Evolutionary conservation across 2,113 vertebrate genomes (phyloP).

Genomic region (Merops nubicus): DNA sequence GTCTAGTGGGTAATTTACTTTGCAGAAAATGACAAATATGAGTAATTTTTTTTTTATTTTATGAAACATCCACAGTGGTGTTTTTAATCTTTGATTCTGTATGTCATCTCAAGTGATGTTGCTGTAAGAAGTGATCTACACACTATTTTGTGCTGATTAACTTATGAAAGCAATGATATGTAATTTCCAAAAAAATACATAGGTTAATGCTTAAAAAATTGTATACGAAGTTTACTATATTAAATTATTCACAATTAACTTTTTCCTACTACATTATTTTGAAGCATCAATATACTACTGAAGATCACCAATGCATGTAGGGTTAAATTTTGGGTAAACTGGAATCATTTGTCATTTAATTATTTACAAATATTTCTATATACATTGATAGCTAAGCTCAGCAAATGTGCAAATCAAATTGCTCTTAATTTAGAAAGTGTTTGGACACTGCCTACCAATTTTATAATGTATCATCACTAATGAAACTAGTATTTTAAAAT

Average conservation of each 20-base stretch:
- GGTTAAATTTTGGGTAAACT: not conserved
- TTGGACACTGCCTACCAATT: not conserved
- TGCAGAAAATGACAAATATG: not conserved
- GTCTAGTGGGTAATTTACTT: not conserved
- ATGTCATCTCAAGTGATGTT: not conserved
- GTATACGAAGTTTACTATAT: not conserved
- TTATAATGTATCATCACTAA: not conserved
- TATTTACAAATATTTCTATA: not conserved
- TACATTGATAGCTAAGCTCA: not conserved
- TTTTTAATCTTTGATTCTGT: not conserved
- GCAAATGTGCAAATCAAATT: not conserved
- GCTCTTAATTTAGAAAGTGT: not conserved
- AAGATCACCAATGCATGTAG: not conserved
- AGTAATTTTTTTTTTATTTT: not conserved
- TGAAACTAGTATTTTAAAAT: not conserved
- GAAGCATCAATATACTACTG: not conserved
- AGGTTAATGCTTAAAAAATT: not conserved
- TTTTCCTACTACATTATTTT: not conserved
- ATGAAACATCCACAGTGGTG: not conserved
- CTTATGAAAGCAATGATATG: not conserved
- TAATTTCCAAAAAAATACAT: rapidly evolving
- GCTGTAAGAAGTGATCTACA: not conserved
- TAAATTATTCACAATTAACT: not conserved
- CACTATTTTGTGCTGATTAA: not conserved
- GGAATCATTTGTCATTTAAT: not conserved